Evolutionary conservation across 2,888 invertebrate genomes (phyloP).

Genomic region (Halocaridina rubra): DNA sequence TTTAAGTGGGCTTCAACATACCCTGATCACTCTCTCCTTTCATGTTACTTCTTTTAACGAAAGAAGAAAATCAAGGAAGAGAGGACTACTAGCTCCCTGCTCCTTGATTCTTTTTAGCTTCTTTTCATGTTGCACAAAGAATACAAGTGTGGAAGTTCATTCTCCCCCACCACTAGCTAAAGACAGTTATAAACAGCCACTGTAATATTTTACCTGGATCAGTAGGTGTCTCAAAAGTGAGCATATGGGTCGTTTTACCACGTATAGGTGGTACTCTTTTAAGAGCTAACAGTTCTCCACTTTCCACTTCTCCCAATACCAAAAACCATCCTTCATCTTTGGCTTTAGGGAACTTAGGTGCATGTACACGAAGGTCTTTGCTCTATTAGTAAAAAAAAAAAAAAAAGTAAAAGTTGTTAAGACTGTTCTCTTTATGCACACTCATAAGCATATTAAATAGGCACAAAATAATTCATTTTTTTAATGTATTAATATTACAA

Average conservation of each 20-base stretch:
- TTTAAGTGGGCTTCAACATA: no score
- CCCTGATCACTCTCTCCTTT: no score
- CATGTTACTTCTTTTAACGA: no score
- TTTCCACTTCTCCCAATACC: constrained; percentile 79
- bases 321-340: constrained; percentile 98
- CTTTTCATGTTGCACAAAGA: background rate
- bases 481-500: no score
- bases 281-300: constrained; percentile 82
- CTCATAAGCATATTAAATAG: background rate
- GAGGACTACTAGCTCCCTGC: no score
- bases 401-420: no score
- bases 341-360: constrained; percentile 88
- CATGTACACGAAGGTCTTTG: constrained; percentile 72
- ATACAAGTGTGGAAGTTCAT: no score
- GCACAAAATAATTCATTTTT: no score
- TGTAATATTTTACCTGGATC: constrained; percentile 70
- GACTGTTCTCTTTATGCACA: background rate
- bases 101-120: background rate
- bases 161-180: no score
- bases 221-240: constrained; percentile 76
- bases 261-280: constrained; percentile 75
- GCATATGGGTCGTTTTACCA: constrained; percentile 69
- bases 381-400: no score
- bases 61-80: no score
- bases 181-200: no score